Evolutionary conservation across 2,888 invertebrate genomes (phyloP), one percentile per base, ranked within the genome.

Genomic region (Cataglyphis rosenhaueri): DNA sequence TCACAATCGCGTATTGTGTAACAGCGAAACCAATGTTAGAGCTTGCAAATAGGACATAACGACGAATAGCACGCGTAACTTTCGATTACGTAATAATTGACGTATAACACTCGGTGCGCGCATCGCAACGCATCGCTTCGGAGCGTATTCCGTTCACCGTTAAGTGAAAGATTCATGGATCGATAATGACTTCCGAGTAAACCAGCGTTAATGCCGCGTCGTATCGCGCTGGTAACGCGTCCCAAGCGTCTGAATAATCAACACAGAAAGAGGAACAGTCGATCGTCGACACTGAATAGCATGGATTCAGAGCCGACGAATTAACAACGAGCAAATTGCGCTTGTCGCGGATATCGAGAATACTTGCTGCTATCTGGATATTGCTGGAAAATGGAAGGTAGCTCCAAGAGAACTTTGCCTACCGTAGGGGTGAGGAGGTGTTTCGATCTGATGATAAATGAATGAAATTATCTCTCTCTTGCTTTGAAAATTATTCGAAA

Each of bases 81-180:
- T 70, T 70, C 59, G 71, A 79, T 79, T 71, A 79, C 35, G 44
- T 32, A 44, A 32, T 79, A 79, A 79, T 79, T 79, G 78, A 79
- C 21, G 71, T 59, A 78, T 70, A 41, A 70, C 32, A 38, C 32
- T 41, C 32, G 41, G 57, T 38, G 41, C 32, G 59, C 78, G 57
- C 57, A 57, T 78, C 70, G 38, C 21, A 57, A 29, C 44, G 57
- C 21, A 21, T 21, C 44, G 41, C 55, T 68, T 12, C 52, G 76
- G n/a, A 55, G 32, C 41, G n/a, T 79, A 79, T 59, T 71, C 55
- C 41, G 48, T 41, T 57, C 55, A 25, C 21, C 41, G 78, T 57
- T 71, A 79, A 79, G 78, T 79, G 78, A 79, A 79, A 79, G 71
- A 79, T 79, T 79, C 78, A 79, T 71, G 78, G 44, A 71, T 79